Conservation (phyloP, 1,140 invertebrate species). For the Kradibia gibbosae region DNA sequence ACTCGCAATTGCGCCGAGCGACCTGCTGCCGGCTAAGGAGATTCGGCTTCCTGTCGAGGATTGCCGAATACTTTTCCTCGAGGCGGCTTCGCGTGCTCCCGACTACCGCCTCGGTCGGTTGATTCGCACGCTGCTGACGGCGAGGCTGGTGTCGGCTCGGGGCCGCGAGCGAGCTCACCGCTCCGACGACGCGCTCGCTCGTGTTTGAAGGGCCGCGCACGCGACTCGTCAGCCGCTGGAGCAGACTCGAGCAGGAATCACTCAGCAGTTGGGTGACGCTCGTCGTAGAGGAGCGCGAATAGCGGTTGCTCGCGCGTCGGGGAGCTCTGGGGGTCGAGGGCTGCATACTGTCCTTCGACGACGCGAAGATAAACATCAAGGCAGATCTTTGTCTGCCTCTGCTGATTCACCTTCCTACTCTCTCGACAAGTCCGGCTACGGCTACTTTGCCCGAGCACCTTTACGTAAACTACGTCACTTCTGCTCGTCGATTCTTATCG, state of each 20-base stretch:
- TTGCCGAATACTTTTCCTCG: slow-evolving; percentile 83
- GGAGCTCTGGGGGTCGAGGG: slow-evolving; percentile 59
- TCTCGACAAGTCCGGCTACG: too few relatives aligned
- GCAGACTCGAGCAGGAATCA: slow-evolving; percentile 86
- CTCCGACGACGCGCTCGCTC: slow-evolving; percentile 48
- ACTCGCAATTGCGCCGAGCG: slow-evolving; percentile 48
- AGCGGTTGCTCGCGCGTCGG: slow-evolving; percentile 70
- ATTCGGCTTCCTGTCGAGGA: slow-evolving; percentile 77
- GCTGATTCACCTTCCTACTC: too few relatives aligned
- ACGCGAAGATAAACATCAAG: slow-evolving; percentile 46
- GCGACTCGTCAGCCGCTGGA: slow-evolving; percentile 82
- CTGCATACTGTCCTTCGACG: slow-evolving; percentile 55
- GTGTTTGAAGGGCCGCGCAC: slow-evolving; percentile 79
- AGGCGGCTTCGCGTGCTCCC: slow-evolving; percentile 77
- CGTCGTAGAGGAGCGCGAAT: slow-evolving; percentile 82
- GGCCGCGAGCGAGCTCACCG: neutral
- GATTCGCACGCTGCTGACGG: neutral
- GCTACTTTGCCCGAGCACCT: too few relatives aligned
- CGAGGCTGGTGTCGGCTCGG: neutral
- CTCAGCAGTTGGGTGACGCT: slow-evolving; percentile 88
- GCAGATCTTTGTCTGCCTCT: neutral
- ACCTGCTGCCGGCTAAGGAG: slow-evolving; percentile 41
- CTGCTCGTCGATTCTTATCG: neutral
- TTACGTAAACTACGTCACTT: neutral
- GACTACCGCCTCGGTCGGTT: slow-evolving; percentile 53